Evolutionary conservation across 2,797 vertebrate genomes (phyloP).

Genomic region (Megaceryle alcyon): DNA sequence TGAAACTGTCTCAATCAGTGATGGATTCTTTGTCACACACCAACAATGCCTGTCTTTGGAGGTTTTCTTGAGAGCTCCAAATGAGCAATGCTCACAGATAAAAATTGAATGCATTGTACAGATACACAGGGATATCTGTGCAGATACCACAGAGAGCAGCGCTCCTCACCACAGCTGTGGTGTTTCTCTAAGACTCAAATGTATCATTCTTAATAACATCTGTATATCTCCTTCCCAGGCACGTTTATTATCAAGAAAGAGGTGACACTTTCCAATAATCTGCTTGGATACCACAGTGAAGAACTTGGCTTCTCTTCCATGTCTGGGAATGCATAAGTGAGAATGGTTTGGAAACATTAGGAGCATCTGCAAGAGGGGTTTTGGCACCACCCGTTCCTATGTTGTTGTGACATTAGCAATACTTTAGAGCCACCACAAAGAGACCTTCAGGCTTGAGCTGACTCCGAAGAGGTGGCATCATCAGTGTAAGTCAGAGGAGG

Average conservation of each 20-base stretch:
- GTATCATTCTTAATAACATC: background rate
- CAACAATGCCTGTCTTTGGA: background rate
- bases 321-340: background rate
- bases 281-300: background rate
- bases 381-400: background rate
- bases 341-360: background rate
- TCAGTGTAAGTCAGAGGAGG: background rate
- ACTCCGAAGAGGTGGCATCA: background rate
- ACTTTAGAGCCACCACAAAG: background rate
- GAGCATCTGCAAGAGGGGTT: background rate
- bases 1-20: background rate
- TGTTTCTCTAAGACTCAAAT: background rate
- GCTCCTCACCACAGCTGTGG: accelerated
- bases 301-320: background rate
- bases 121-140: too few relatives aligned
- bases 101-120: background rate
- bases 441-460: background rate
- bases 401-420: background rate
- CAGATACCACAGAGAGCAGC: background rate
- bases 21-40: background rate
- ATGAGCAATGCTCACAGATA: background rate
- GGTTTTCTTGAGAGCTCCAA: background rate
- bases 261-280: background rate
- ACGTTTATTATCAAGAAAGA: background rate
- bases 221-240: background rate